Evolutionary conservation across 2,113 vertebrate genomes (phyloP).

Genomic region (Ciconia boyciana): DNA sequence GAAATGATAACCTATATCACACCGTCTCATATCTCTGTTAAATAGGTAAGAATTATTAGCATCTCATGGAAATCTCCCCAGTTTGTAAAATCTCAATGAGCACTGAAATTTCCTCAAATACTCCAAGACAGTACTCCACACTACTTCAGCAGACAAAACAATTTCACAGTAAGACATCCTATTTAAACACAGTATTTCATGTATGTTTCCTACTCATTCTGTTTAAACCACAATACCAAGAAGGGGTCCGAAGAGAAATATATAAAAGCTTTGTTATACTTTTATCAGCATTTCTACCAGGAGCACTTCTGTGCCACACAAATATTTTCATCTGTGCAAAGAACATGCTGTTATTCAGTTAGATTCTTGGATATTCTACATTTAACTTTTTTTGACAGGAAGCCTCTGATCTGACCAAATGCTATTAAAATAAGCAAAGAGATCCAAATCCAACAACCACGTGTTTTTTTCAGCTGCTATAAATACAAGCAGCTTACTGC

Average conservation of each 20-base stretch:
- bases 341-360: not conserved
- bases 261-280: not conserved
- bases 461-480: slow-evolving; percentile 13
- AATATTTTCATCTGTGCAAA: not conserved
- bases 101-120: not conserved
- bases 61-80: not conserved
- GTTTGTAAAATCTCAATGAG: not conserved
- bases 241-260: not conserved
- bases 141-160: not conserved
- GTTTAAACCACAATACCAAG: not conserved
- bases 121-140: not conserved
- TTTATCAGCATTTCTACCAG: not conserved
- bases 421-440: not conserved
- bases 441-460: not conserved
- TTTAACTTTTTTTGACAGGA: not conserved
- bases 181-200: not conserved
- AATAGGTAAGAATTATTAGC: not conserved
- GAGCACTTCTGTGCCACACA: rapidly evolving
- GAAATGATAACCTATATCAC: not conserved
- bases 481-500: not conserved
- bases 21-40: not conserved
- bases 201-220: not conserved
- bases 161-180: not conserved
- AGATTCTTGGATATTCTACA: not conserved
- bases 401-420: not conserved